Evolutionary conservation across 2,888 invertebrate genomes (phyloP).

Genomic region (Noctua janthina): DNA sequence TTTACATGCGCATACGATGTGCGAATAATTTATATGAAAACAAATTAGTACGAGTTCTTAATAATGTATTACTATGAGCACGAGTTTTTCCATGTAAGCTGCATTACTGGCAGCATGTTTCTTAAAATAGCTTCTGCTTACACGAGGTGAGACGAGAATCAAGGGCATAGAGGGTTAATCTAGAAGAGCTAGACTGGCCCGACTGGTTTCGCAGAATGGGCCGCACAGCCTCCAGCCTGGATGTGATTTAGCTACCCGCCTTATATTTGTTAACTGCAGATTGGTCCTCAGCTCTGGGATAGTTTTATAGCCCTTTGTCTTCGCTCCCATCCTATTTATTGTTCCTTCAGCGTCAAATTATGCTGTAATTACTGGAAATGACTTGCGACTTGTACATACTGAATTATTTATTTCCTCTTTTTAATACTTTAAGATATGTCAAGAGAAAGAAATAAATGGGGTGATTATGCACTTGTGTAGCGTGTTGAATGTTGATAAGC

Average conservation of each 20-base stretch:
- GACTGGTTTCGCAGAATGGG: slow-evolving; percentile 79
- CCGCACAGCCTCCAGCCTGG: slow-evolving; percentile 69
- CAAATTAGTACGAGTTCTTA: slow-evolving; percentile 30
- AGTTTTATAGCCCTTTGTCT: slow-evolving; percentile 63
- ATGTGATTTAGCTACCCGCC: slow-evolving; percentile 73
- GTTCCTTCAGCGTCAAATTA: slow-evolving; percentile 30
- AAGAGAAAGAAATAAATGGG: slow-evolving; percentile 17
- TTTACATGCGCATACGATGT: slow-evolving; percentile 32
- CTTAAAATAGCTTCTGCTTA: slow-evolving; percentile 77
- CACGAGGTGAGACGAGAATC: slow-evolving; percentile 65
- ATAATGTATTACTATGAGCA: slow-evolving; percentile 1
- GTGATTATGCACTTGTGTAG: slow-evolving; percentile 4
- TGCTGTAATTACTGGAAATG: slow-evolving; percentile 1
- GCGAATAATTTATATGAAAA: slow-evolving; percentile 19
- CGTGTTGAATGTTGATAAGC: neutral
- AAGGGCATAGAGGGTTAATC: slow-evolving; percentile 72
- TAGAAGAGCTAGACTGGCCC: slow-evolving; percentile 70
- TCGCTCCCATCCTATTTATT: slow-evolving; percentile 27
- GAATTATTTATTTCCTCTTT: slow-evolving; percentile 8
- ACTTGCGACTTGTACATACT: neutral
- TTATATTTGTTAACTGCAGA: slow-evolving; percentile 50
- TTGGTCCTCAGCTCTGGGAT: slow-evolving; percentile 32
- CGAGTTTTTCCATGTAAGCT: slow-evolving; percentile 66
- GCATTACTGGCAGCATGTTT: slow-evolving; percentile 69
- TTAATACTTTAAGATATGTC: slow-evolving; percentile 11